Base-by-base conservation (phyloP, 2,888 invertebrate species). In the Belgica antarctica region DNA sequence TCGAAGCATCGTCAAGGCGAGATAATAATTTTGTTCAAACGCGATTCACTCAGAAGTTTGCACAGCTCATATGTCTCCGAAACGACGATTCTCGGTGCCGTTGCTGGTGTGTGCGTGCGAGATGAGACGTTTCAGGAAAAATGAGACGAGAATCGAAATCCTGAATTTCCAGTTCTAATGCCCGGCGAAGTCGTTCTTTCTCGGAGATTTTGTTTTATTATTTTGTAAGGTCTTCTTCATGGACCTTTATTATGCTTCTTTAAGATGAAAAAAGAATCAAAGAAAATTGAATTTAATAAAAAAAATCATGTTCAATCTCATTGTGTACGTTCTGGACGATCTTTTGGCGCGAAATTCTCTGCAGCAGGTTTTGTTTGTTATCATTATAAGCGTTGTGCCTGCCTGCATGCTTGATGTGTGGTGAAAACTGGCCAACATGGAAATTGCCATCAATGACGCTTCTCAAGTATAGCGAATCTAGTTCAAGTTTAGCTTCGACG, bases 111-210 rank as follows among this genome's bases (percentile, higher is more conserved):
- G 52, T 46, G n/a, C n/a, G 12, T 46, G 46, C 46, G 17, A 46
- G 46, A 15, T 8, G 59, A 25, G 59, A 59, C 15, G 22, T 27
- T 59, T 22, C 59, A 59, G 27, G 27, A 15, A 59, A 12, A 27
- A 59, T 59, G 59, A 27, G 25, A 24, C 27, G n/a, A 59, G 22
- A 41, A 36, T n/a, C n/a, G 17, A 46, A 65, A 65, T 65, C 65
- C 65, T 65, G 65, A 65, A 25, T 22, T 65, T 65, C 65, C 8
- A 46, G 65, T 65, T 65, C 41, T 63, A 63, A 19, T 63, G 19
- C 8, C 22, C 22, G 36, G 24, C 28, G 27, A 34, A 1, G 41
- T 25, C 41, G 63, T 31, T 24, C 31, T 25, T 63, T 24, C 24
- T 63, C 17, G 22, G 25, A 41, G 8, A 62, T 36, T 59, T 27